These are phyloP conservation scores for Plotosus lineatus DNA, from an alignment of 2,113 vertebrate genomes.

Conservation along the genomic window DNA sequence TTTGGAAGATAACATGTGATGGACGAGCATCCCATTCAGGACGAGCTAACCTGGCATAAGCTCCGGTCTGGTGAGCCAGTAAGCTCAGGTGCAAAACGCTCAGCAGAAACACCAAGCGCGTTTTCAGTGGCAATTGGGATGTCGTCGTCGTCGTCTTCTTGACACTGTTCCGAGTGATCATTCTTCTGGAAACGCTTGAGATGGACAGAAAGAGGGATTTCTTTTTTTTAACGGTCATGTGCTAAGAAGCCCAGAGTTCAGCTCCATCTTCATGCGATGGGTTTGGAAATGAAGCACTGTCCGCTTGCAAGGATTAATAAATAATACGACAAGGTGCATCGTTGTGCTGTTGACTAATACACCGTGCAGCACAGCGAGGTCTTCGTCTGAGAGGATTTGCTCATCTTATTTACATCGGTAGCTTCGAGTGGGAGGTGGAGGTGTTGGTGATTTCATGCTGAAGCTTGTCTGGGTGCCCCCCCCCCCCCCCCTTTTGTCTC, in stretches of 20 bases:
- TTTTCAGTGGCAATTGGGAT: slow-evolving; percentile 55
- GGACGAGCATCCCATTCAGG: too few species aligned
- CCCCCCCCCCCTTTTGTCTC: background rate
- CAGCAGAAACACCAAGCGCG: slow-evolving; percentile 15
- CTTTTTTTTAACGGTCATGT: slow-evolving; percentile 71
- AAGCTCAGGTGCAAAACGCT: too few species aligned
- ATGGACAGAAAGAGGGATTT: slow-evolving; percentile 60
- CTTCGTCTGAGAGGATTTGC: background rate
- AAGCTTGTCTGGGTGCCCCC: slow-evolving; percentile 65
- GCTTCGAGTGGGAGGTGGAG: slow-evolving; percentile 46
- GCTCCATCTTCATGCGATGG: slow-evolving; percentile 65
- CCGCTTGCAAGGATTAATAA: slow-evolving; percentile 62
- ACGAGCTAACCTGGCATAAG: too few species aligned
- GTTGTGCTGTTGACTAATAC: background rate
- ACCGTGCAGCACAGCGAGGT: background rate
- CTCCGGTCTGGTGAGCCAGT: too few species aligned
- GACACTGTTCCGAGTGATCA: slow-evolving; percentile 44
- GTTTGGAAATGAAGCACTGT: slow-evolving; percentile 71
- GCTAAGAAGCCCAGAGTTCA: slow-evolving; percentile 69
- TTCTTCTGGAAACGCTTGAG: slow-evolving; percentile 47
- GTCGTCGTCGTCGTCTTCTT: slow-evolving; percentile 40
- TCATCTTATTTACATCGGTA: background rate
- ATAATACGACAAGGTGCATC: slow-evolving; percentile 55
- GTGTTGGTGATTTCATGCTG: slow-evolving; percentile 60
- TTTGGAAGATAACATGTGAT: too few species aligned